These are phyloP conservation scores for Echiichthys vipera DNA, from an alignment of 2,797 vertebrate species.

Conservation along the genomic window DNA sequence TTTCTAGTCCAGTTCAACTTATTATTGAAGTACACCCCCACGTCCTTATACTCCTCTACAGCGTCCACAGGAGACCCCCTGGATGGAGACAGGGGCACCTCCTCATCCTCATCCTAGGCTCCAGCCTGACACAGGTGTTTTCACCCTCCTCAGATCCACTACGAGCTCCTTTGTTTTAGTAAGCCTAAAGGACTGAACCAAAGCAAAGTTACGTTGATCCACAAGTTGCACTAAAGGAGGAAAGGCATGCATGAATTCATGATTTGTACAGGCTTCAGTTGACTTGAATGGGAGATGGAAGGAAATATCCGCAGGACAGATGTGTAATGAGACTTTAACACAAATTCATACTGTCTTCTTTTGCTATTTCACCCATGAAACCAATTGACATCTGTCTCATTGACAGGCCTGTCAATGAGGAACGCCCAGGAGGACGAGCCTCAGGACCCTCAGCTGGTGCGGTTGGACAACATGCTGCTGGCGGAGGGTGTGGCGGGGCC, in stretches of 20 bases:
- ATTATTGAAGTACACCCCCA: too few relatives aligned
- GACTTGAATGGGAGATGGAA: neutral
- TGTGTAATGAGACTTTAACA: neutral
- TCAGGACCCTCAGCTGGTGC: constrained; percentile 93
- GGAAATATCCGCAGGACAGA: neutral
- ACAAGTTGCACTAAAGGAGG: neutral
- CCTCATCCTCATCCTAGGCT: too few relatives aligned
- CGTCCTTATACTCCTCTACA: too few relatives aligned
- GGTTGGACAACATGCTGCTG: constrained; percentile 95
- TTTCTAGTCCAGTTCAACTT: too few relatives aligned
- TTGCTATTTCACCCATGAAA: constrained; percentile 11
- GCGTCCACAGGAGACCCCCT: too few relatives aligned
- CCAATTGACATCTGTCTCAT: constrained; percentile 14
- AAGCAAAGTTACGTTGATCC: neutral
- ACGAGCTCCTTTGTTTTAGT: too few relatives aligned
- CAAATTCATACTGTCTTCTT: neutral
- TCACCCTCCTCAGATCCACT: too few relatives aligned
- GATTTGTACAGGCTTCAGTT: neutral
- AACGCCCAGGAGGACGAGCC: constrained; percentile 93
- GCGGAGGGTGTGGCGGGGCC: constrained; percentile 94
- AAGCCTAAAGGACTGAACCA: too few relatives aligned
- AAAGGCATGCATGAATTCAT: neutral
- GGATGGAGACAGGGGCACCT: too few relatives aligned
- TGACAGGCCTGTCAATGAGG: constrained; percentile 91
- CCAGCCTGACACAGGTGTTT: too few relatives aligned